Evolutionary conservation across 2,797 vertebrate genomes (phyloP).

Genomic region (Ispidina lecontei): DNA sequence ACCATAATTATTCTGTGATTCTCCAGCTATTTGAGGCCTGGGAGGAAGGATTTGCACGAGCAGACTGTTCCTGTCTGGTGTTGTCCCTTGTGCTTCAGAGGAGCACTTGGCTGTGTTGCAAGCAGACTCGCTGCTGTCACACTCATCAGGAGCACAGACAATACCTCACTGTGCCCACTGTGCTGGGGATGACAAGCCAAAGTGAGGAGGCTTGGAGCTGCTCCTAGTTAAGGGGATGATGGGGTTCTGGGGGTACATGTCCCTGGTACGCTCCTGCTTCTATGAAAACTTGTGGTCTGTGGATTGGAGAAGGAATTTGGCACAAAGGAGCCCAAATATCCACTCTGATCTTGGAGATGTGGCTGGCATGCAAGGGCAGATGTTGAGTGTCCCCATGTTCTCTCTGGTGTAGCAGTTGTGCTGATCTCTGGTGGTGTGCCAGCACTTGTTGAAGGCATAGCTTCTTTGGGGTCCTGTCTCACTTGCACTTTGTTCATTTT

Average conservation of each 20-base stretch:
- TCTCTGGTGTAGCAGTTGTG: fast-evolving
- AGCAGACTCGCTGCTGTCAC: neutral
- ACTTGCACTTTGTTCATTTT: neutral
- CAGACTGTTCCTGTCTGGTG: neutral
- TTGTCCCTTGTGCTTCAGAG: neutral
- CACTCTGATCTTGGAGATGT: neutral
- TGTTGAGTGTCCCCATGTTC: neutral
- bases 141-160: neutral
- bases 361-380: neutral
- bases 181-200: fast-evolving
- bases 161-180: neutral
- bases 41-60: neutral
- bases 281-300: neutral
- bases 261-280: neutral
- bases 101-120: neutral
- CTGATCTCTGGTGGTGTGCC: fast-evolving
- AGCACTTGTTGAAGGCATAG: neutral
- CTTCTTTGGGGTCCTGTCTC: neutral
- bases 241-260: too few species aligned
- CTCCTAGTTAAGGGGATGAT: neutral
- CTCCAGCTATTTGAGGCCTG: neutral
- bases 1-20: neutral
- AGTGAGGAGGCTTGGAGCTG: neutral
- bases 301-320: neutral
- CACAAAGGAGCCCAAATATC: neutral